phyloP scores from a whole-genome alignment of 1,140 invertebrate species.

The Leptestheria dahalacensis region DNA sequence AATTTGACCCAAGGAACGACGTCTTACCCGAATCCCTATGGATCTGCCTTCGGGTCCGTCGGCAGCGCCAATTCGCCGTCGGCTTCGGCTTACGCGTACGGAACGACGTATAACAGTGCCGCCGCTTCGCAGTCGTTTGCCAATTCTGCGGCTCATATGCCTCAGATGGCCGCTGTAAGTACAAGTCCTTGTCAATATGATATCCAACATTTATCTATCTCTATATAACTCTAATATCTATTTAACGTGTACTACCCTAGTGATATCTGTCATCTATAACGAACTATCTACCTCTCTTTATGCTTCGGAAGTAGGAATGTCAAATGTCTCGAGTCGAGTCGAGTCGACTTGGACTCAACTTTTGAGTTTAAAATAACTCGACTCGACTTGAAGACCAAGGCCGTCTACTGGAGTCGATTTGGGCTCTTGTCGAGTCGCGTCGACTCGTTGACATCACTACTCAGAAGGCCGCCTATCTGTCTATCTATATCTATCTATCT shows the following conservation, averaged over 20 bases:
- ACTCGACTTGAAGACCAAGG: too few relatives aligned
- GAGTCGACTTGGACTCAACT: too few relatives aligned
- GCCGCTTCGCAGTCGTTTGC: slow-evolving; percentile 19
- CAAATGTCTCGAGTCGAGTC: too few relatives aligned
- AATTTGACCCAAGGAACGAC: slow-evolving; percentile 17
- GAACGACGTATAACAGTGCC: slow-evolving; percentile 17
- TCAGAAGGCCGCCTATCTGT: too few relatives aligned
- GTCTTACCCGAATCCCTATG: slow-evolving; percentile 25
- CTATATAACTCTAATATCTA: background rate
- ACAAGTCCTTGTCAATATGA: background rate
- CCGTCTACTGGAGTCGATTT: too few relatives aligned
- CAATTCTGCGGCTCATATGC: background rate
- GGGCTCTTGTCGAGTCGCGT: too few relatives aligned
- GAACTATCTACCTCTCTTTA: too few relatives aligned
- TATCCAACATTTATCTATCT: background rate
- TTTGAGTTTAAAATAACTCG: too few relatives aligned
- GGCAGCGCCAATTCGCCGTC: slow-evolving; percentile 9
- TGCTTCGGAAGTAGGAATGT: too few relatives aligned
- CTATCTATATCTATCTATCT: too few relatives aligned
- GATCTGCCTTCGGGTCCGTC: slow-evolving; percentile 18
- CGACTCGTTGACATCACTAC: too few relatives aligned
- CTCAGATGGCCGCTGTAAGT: background rate
- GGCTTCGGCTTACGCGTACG: slow-evolving; percentile 19
- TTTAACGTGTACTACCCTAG: background rate
- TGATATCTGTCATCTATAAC: too few relatives aligned